Conservation (phyloP, 2,888 invertebrate species). For the Eristalis arbustorum region DNA sequence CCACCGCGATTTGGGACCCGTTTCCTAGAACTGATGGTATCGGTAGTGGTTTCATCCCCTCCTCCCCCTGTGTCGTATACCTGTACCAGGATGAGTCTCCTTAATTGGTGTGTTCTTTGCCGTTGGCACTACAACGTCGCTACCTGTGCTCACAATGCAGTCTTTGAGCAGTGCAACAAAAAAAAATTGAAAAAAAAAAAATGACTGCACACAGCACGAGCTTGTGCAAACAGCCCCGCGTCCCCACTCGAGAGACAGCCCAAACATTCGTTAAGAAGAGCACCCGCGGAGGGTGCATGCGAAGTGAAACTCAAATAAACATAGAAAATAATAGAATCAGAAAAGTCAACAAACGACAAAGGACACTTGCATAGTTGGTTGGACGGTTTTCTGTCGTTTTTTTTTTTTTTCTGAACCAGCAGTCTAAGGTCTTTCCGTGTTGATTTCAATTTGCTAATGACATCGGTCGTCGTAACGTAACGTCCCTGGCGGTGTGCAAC, state of each 20-base stretch:
- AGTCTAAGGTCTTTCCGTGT: neutral
- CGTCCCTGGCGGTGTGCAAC: too few species aligned
- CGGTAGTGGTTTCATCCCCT: neutral
- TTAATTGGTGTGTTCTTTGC: conserved; percentile 43
- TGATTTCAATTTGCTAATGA: conserved; percentile 38
- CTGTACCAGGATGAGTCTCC: neutral
- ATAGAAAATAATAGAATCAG: conserved; percentile 35
- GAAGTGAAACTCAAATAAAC: conserved; percentile 8
- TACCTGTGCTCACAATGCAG: conserved; percentile 50
- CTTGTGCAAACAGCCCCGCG: conserved; percentile 30
- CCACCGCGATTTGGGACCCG: neutral
- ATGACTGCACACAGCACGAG: conserved; percentile 46
- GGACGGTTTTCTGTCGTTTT: too few species aligned
- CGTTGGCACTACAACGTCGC: conserved; percentile 18
- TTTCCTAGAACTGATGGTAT: neutral
- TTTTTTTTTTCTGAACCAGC: neutral
- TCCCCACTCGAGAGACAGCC: conserved; percentile 18
- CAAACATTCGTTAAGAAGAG: conserved; percentile 52
- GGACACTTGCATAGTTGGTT: conserved; percentile 5
- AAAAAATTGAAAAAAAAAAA: too few species aligned
- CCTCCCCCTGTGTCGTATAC: neutral
- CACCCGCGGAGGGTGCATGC: neutral
- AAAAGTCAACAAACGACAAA: conserved; percentile 48
- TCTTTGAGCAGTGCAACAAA: conserved; percentile 18
- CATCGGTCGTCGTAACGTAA: neutral